Conservation (phyloP, 37 sponge, comb jelly and placozoan species). For the Petrosia ficiformis region DNA sequence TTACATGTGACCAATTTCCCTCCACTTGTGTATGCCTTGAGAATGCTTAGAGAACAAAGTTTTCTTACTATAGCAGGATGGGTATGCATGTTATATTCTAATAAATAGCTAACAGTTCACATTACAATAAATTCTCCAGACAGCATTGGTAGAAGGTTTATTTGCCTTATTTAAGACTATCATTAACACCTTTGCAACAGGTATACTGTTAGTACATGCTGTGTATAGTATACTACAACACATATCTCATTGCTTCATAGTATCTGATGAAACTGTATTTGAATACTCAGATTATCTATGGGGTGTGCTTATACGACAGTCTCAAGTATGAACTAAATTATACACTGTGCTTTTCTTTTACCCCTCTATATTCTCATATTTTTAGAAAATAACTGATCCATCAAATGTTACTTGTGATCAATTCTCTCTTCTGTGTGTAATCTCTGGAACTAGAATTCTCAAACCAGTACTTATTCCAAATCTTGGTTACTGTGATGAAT, state of each 20-base stretch:
- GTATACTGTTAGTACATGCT: no score
- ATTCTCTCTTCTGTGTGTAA: not conserved
- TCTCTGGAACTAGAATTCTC: not conserved
- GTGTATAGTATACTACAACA: no score
- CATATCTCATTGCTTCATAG: no score
- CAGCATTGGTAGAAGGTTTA: slow-evolving; percentile 4
- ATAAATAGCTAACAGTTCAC: not conserved
- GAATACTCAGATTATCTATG: slow-evolving; percentile 16
- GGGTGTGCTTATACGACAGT: slow-evolving; percentile 8
- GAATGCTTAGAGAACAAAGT: not conserved
- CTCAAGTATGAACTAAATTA: not conserved
- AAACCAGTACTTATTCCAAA: not conserved
- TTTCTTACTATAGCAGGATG: slow-evolving; percentile 17
- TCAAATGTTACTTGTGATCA: not conserved
- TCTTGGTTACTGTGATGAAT: no score
- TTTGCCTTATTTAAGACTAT: slow-evolving; percentile 1
- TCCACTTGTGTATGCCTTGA: slow-evolving; percentile 11
- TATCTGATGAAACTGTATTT: not conserved
- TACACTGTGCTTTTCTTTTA: no score
- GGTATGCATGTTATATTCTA: slow-evolving; percentile 6
- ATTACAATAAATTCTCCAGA: not conserved
- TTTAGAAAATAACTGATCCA: not conserved
- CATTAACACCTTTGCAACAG: not conserved
- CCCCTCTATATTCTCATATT: not conserved
- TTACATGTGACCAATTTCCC: slow-evolving; percentile 1